These are phyloP conservation scores for Cryptotis parvus DNA, from an alignment of 2,113 vertebrate genomes.

Conservation along the genomic window DNA sequence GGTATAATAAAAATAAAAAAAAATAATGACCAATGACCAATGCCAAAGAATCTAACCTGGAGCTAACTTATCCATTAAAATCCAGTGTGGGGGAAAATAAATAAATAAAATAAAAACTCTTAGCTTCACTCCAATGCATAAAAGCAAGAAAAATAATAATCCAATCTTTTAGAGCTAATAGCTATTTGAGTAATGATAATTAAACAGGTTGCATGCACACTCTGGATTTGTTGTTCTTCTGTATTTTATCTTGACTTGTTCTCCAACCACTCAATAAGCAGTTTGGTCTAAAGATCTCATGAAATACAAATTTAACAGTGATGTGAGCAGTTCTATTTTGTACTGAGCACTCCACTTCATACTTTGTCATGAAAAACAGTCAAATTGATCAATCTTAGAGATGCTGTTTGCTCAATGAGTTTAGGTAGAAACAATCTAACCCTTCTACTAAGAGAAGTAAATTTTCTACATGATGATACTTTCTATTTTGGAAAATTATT, in stretches of 20 bases:
- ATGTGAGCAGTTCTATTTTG: background rate
- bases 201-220: background rate
- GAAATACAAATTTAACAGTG: background rate
- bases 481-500: conserved; percentile 22
- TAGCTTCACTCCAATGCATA: background rate
- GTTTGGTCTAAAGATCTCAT: background rate
- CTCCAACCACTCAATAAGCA: background rate
- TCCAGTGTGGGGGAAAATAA: no score
- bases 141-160: background rate
- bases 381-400: background rate
- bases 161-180: background rate
- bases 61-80: no score
- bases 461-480: background rate
- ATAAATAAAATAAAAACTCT: no score
- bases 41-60: no score
- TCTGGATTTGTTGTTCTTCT: background rate
- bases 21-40: no score
- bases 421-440: background rate
- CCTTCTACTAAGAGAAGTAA: background rate
- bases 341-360: background rate
- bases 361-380: background rate
- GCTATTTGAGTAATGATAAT: background rate
- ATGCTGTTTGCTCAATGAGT: background rate
- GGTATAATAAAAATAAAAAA: no score
- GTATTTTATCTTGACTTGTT: background rate